These are phyloP conservation scores for Eupsilia transversa DNA, from an alignment of 2,888 invertebrate species.

Conservation along the genomic window DNA sequence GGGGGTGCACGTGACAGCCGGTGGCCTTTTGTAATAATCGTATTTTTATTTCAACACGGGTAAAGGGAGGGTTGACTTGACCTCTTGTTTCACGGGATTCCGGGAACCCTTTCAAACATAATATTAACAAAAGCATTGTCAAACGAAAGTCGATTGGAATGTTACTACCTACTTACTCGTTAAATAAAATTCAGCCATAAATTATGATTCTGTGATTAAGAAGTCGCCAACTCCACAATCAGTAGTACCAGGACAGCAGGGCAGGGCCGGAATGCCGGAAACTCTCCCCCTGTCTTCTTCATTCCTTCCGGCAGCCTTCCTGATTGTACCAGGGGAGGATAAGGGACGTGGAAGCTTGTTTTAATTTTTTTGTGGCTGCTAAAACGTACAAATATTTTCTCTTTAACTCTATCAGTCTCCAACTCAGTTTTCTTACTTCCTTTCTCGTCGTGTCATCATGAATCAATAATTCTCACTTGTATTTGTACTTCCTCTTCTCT, in stretches of 20 bases:
- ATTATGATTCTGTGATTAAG: conserved; percentile 41
- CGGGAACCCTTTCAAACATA: conserved; percentile 14
- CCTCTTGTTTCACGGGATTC: conserved; percentile 1
- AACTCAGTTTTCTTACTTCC: neutral
- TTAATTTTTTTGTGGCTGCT: too few species aligned
- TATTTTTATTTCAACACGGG: conserved; percentile 9
- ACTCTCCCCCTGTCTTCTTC: conserved; percentile 57
- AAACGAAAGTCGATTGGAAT: neutral
- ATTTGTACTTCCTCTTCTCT: neutral
- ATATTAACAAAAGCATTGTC: neutral
- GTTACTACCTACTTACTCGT: neutral
- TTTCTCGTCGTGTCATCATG: neutral
- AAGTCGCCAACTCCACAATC: conserved; percentile 43
- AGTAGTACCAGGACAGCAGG: conserved; percentile 54
- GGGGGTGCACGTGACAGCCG: neutral
- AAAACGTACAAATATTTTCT: too few species aligned
- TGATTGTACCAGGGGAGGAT: conserved; percentile 50
- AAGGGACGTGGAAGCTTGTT: conserved; percentile 12
- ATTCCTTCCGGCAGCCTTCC: conserved; percentile 56
- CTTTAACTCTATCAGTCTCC: too few species aligned
- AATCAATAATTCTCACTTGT: neutral
- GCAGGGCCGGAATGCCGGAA: conserved; percentile 57
- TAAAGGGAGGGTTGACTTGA: conserved; percentile 7
- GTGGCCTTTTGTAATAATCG: neutral
- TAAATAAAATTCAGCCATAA: conserved; percentile 26